A percentile compares a stretch with the other conserved stretches of the same genome.
phyloP scores from a whole-genome alignment of 1,140 invertebrate species.

The Platorchestia sp. region DNA sequence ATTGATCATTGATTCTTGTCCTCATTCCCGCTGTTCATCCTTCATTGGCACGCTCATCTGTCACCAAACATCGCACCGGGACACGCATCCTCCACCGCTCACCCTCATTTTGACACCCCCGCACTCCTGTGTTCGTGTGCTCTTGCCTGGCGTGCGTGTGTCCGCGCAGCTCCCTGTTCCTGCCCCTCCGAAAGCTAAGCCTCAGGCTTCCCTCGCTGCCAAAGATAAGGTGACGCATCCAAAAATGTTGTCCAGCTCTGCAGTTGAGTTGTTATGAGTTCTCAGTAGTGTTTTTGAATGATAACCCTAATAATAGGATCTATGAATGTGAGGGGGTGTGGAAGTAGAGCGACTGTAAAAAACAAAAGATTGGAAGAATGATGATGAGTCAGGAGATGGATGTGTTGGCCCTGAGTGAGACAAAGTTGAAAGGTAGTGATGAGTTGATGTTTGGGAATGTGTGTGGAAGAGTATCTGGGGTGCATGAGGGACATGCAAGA shows the following conservation, averaged over 20 bases:
- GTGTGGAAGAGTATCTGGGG: too few species aligned
- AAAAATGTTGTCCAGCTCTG: neutral
- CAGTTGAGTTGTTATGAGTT: neutral
- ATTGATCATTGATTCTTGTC: neutral
- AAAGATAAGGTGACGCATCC: neutral
- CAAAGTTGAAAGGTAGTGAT: too few species aligned
- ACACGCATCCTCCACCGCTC: too few species aligned
- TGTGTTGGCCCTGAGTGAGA: too few species aligned
- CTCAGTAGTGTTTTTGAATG: neutral
- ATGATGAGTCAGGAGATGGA: too few species aligned
- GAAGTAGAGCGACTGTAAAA: too few species aligned
- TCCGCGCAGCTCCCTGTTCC: neutral
- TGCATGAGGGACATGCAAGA: too few species aligned
- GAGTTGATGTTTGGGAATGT: too few species aligned
- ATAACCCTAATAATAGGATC: neutral
- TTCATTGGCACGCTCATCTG: neutral
- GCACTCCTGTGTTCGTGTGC: neutral
- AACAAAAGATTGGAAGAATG: too few species aligned
- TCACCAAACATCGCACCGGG: neutral
- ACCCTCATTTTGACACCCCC: neutral
- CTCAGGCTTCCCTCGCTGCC: neutral
- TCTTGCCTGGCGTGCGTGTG: neutral
- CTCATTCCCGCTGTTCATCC: neutral
- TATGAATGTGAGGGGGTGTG: too few species aligned
- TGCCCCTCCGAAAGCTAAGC: neutral